Evolutionary conservation across 2,888 invertebrate genomes (phyloP), one percentile per base, ranked within the genome.

Genomic region (Drosophila meridiana): DNA sequence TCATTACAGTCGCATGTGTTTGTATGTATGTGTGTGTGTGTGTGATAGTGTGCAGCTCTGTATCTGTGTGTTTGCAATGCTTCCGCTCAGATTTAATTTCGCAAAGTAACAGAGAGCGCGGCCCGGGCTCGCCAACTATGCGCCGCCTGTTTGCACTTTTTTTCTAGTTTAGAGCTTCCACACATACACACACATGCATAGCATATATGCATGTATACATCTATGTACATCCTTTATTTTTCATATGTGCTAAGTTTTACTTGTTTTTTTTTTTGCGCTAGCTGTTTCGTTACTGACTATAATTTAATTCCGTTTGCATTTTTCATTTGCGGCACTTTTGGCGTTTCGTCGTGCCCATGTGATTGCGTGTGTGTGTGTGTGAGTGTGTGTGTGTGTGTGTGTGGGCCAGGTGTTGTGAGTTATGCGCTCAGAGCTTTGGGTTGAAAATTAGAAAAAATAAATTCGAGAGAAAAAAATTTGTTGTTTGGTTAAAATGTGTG

Each of bases 61-160:
- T 55, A n/a, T 60, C 14, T 68, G 60, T 64, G 78, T 73, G 81
- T 71, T 71, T 71, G 83, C 74, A 57, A 59, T 82, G 82, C 88
- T 86, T 82, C 83, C 90, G 91, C 83, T 85, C 90, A 85, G 87
- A 90, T 87, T 87, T 90, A 89, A 90, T 90, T 90, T 90, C 83
- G 90, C 67, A 83, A 88, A 83, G 85, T 75, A 90, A 78, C 75
- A 68, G 57, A 66, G 70, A 78, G 73, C 62, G 69, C 61, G 79
- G 78, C 68, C 45, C 68, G 57, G 58, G 67, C 76, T 76, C n/a
- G 67, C 80, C 73, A 89, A 85, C 85, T 85, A 87, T 83, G 89
- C 83, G 84, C 87, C 70, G 89, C 87, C 90, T 80, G 89, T 87
- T 85, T 89, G 78, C 81, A 83, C 90, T 90, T 90, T 83, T 74